Evolutionary conservation across 2,888 invertebrate species (phyloP), one percentile per base, ranked within the genome.

Genomic region (Mesopsocus fuscifrons): DNA sequence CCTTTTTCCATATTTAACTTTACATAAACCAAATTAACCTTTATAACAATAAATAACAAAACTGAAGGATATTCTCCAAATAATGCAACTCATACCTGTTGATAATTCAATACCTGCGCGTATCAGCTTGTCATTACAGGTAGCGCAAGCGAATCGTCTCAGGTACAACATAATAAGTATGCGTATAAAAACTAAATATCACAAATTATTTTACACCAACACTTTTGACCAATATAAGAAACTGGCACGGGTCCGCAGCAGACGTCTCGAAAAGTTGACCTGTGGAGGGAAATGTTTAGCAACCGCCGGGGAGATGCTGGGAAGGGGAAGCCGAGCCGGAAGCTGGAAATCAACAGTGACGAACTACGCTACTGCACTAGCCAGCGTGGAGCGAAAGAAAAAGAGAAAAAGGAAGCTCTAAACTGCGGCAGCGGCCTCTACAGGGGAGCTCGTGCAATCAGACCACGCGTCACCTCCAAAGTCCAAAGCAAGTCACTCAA

Each of bases 321-420:
- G 43, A 38, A 47, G 43, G 45, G 45, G 42, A 45, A 43, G 41
- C 26, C 41, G 45, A 34, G 41, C 43, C 42, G 43, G 31, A 41
- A 30, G 26, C 23, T 23, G 26, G 35, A 22, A 41, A 42, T 35
- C 31, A 26, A 26, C 26, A 26, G 11, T 26, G 8, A 26, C 26
- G 11, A 26, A 26, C 26, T 26, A 26, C 26, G 26, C 26, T 26
- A 26, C 11, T 34, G 23, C 15, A 41, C 31, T 6, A 41, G 33
- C 34, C 17, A 3, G 34, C 13, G 34, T 17, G 17, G 18, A 20
- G 47, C 45, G 26, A 44, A 44, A 40, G 62, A 64, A 65, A 64
- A 63, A 63, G 64, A 60, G 61, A 57, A 65, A 65, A 62, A 64
- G n/a, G 32, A n/a, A 41, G 41, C 41, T 31, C 32, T 26, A 22